Base-by-base conservation (phyloP, 2,113 vertebrate genomes). In the Sturnira hondurensis region DNA sequence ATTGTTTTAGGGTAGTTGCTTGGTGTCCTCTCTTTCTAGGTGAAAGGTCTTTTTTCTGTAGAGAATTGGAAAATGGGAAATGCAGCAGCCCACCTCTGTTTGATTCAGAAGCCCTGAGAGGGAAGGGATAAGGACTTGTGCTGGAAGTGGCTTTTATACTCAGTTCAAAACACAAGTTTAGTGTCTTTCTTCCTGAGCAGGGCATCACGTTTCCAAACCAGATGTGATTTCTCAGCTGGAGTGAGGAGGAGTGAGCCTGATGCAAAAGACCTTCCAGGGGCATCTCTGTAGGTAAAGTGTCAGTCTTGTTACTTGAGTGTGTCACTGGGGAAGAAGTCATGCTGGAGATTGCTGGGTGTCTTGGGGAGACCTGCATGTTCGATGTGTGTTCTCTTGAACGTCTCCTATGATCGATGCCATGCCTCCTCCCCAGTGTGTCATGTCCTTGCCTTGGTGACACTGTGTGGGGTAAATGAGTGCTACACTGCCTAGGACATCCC, bases 151-250 rank as follows among this genome's bases (percentile, higher is more conserved):
- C 71, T 36, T 78, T 83, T 54, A 61, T 54, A 61, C 33, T 93
- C 16, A 54, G 47, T 68, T 90, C n/a, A 74, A 61, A 61, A 93
- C 31, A 65, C 43, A 87, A 10, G 65, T 47, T 45, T 45, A 20
- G 20, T 90, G 31, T 87, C n/a, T 90, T 47, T 81, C 65, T 78
- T 89, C 38, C 65, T 0, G 3, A 85, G 82, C 65, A 97, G 86
- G 54, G 47, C 45, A 76, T 88, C 71, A 91, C 1, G 70, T 87
- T 90, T 65, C 89, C 50, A 70, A 88, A 95, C 43, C 82, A 90
- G 84, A 52, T 70, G 70, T 85, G 76, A 65, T 74, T 86, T 95
- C 82, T 65, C 77, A 85, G 47, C 50, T 63, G 43, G 89, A 94
- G 45, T 36, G 15, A 65, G 78, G 45, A 86, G 68, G 82, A 65